phyloP scores from a whole-genome alignment of 2,888 invertebrate species.

The Dasypolia templi region DNA sequence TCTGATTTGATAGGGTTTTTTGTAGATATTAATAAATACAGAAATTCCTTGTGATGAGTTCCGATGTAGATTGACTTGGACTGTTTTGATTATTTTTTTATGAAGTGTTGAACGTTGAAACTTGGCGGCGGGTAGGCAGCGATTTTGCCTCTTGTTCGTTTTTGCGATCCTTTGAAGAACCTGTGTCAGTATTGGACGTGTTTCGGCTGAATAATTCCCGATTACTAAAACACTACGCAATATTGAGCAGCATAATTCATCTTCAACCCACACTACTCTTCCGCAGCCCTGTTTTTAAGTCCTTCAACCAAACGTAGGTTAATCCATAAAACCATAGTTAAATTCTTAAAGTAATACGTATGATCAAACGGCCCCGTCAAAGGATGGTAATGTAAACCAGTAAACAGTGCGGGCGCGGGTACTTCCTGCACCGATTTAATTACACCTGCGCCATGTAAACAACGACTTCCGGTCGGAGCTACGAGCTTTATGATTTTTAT shows the following conservation, averaged over 20 bases:
- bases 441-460: constrained; percentile 78
- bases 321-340: constrained; percentile 56
- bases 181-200: too few species aligned
- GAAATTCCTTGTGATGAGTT: constrained; percentile 4
- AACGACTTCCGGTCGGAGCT: constrained; percentile 70
- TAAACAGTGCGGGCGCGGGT: constrained; percentile 55
- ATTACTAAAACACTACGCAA: neutral
- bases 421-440: constrained; percentile 80
- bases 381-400: constrained; percentile 69
- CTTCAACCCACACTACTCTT: neutral
- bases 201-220: neutral
- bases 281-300: constrained; percentile 37
- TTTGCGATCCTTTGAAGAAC: neutral
- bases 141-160: neutral
- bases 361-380: constrained; percentile 72
- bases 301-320: constrained; percentile 36
- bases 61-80: neutral
- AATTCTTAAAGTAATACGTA: constrained; percentile 64
- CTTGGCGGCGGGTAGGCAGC: neutral
- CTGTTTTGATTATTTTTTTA: neutral
- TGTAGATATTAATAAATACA: constrained; percentile 23
- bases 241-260: neutral
- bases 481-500: constrained; percentile 53
- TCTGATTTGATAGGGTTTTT: constrained; percentile 42
- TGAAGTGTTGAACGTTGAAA: neutral